Conservation (phyloP, 1,140 invertebrate species). For the Drusus annulatus region DNA sequence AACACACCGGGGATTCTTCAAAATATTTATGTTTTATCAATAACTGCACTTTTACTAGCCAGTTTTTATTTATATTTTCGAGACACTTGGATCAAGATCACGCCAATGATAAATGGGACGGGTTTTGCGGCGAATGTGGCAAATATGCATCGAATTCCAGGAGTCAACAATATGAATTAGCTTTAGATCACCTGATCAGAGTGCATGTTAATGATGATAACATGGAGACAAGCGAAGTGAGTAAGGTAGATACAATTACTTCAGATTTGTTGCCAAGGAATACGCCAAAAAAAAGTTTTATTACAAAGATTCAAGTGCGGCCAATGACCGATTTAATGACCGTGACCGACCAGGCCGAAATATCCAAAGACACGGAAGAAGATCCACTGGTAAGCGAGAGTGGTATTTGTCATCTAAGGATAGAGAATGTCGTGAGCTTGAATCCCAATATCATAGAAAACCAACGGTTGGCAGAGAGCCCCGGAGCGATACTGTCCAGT, state of each 20-base stretch:
- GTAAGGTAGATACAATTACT: not conserved
- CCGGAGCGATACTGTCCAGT: too few species aligned
- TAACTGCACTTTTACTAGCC: slow-evolving; percentile 25
- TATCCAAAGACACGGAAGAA: not conserved
- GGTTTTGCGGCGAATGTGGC: slow-evolving; percentile 46
- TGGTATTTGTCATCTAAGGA: slow-evolving; percentile 31
- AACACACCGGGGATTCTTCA: not conserved
- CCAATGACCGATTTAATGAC: slow-evolving; percentile 35
- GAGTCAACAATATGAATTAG: not conserved
- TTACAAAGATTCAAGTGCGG: slow-evolving; percentile 46
- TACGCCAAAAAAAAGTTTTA: not conserved
- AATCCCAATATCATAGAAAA: slow-evolving; percentile 32
- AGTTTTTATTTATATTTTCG: slow-evolving; percentile 29
- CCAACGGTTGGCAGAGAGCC: not conserved
- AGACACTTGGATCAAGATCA: slow-evolving; percentile 44
- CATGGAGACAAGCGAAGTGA: not conserved
- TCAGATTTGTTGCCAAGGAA: not conserved
- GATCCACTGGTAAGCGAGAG: not conserved
- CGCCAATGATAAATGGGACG: slow-evolving; percentile 45
- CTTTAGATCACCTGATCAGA: slow-evolving; percentile 4
- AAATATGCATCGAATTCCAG: not conserved
- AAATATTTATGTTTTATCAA: slow-evolving; percentile 46
- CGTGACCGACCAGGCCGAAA: not conserved
- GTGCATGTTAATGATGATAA: not conserved
- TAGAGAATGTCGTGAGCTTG: slow-evolving; percentile 52